phyloP scores from a whole-genome alignment of 2,888 invertebrate genomes.

The Marronus borbonicus region DNA sequence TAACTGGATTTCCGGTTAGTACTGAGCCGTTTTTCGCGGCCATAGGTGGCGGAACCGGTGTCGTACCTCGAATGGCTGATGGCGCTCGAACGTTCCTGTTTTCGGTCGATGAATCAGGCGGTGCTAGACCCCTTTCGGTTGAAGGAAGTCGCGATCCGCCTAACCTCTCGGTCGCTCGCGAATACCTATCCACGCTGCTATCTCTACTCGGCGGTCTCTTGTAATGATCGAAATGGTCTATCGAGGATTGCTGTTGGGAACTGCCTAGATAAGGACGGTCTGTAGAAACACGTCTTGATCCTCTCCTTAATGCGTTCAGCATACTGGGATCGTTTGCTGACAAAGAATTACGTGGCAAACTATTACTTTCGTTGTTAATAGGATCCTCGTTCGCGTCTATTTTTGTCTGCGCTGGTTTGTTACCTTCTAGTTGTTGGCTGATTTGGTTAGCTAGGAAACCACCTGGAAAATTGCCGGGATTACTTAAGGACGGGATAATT shows the following conservation, averaged over 20 bases:
- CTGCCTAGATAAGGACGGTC: conserved; percentile 69
- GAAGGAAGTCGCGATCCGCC: conserved; percentile 83
- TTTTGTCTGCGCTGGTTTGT: conserved; percentile 55
- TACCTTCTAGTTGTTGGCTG: conserved; percentile 57
- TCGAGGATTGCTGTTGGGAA: conserved; percentile 77
- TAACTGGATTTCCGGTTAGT: conserved; percentile 36
- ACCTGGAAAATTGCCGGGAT: conserved; percentile 41
- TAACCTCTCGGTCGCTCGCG: conserved; percentile 78
- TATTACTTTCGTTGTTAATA: conserved; percentile 53
- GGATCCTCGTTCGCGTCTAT: conserved; percentile 59
- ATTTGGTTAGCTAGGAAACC: conserved; percentile 38
- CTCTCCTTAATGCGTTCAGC: conserved; percentile 69
- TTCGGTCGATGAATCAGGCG: conserved; percentile 66
- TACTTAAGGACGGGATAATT: conserved; percentile 40
- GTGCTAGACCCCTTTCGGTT: conserved; percentile 74
- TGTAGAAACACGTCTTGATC: conserved; percentile 71
- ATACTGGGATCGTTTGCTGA: conserved; percentile 64
- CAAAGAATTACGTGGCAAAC: conserved; percentile 57
- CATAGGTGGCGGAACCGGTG: conserved; percentile 33
- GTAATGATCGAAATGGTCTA: conserved; percentile 96
- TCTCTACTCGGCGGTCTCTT: conserved; percentile 92
- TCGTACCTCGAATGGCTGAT: conserved; percentile 72
- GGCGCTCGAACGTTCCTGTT: conserved; percentile 73
- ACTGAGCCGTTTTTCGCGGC: conserved; percentile 37
- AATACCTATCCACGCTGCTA: conserved; percentile 85